Evolutionary conservation across 53 echinoderm and acorn worm genomes (phyloP).

Genomic region (Apostichopus leukothele): DNA sequence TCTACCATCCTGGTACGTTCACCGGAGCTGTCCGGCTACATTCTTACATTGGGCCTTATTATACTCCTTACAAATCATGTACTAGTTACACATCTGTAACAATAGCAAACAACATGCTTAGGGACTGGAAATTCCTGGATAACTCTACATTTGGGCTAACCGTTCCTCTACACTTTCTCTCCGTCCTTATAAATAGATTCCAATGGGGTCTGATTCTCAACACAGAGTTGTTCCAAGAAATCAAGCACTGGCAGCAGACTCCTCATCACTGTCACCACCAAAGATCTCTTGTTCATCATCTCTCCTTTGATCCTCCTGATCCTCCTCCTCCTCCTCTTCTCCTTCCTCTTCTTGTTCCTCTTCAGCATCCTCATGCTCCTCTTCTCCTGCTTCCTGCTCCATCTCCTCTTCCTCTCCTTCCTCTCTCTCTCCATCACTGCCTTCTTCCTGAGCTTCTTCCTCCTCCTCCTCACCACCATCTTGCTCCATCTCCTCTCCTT

Average conservation of each 20-base stretch:
- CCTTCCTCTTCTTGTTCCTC: constrained; percentile 36
- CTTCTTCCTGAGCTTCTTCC: constrained; percentile 57
- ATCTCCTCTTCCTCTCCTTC: constrained; percentile 49
- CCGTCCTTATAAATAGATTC: not conserved
- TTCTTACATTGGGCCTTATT: too few relatives aligned
- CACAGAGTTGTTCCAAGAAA: not conserved
- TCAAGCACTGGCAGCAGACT: constrained; percentile 58
- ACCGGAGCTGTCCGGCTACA: too few relatives aligned
- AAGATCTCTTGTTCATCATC: constrained; percentile 88
- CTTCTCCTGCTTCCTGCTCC: constrained; percentile 59
- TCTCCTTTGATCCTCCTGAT: constrained; percentile 54
- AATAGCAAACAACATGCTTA: too few relatives aligned
- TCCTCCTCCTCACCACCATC: constrained; percentile 56
- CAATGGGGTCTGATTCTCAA: not conserved
- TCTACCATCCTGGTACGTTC: too few relatives aligned
- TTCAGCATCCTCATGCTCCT: constrained; percentile 53
- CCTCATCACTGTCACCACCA: constrained; percentile 68
- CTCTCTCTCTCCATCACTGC: constrained; percentile 55
- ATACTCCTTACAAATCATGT: too few relatives aligned
- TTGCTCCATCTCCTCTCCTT: constrained; percentile 55
- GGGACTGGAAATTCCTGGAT: too few relatives aligned
- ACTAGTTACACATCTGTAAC: too few relatives aligned
- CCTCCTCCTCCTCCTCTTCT: constrained; percentile 42
- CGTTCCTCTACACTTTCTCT: too few relatives aligned
- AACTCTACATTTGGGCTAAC: too few relatives aligned